Base-by-base conservation (phyloP, 2,888 invertebrate species). In the Macrosiphum euphorbiae region DNA sequence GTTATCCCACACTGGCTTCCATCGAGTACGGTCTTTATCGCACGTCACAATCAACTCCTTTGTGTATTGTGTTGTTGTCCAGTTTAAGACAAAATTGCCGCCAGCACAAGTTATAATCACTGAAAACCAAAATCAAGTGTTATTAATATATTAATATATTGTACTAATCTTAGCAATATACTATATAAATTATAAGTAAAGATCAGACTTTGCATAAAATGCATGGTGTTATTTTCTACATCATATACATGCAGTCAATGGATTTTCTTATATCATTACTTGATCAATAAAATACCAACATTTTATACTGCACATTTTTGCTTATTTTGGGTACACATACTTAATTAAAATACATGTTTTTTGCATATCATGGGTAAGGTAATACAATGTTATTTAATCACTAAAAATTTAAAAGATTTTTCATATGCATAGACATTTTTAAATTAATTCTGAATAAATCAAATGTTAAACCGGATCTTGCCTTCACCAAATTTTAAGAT, bases 101-200 rank as follows among this genome's bases (percentile, higher is more conserved):
- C 94, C 94, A 94, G 94, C 94, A 67, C 94, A 90, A 4, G 61
- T 50, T 50, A 94, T 90, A 41, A 94, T 90, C 4, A 86, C 94
- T 94, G 50, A 90, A 85, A 78, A 94, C 7, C 47, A 61, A 92
- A 50, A 92, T 47, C n/a, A 35, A 78, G 3, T 47, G 26, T 52
- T 7, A n/a, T 61, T 47, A 16, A 16, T 35, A 78, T 35, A 78
- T 35, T 20, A 78, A 35, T 20, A 16, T 20, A 16, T 13, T 13
- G 3, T n/a, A 35, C 5, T 78, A 35, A 78, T 2, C 20, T 78
- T 78, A 35, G 35, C 7, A 35, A 35, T 35, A 35, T 7, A 78
- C 35, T 78, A 26, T 7, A 78, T 78, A 78, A 5, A 78, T 20
- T 20, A 35, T 35, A 35, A 78, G 2, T 78, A 5, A 78, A 78